These are phyloP conservation scores for Chaenocephalus aceratus DNA, from an alignment of 2,113 vertebrate genomes.

Conservation along the genomic window DNA sequence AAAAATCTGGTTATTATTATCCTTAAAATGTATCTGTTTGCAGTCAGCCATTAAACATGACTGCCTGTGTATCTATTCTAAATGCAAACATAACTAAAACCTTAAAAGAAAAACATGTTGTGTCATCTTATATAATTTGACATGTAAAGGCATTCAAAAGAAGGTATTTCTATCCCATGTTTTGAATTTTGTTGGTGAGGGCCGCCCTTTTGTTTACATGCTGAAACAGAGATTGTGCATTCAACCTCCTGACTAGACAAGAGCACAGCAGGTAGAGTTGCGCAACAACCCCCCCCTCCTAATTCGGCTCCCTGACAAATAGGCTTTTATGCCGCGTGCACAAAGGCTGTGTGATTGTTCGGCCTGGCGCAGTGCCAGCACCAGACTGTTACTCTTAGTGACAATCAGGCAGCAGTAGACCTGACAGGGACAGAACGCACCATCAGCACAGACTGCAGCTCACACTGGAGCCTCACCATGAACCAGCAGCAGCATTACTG, in stretches of 20 bases:
- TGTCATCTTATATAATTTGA: not conserved
- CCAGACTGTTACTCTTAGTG: slow-evolving; percentile 49
- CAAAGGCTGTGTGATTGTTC: slow-evolving; percentile 66
- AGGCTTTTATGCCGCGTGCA: slow-evolving; percentile 67
- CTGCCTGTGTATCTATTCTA: not conserved
- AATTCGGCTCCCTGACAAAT: slow-evolving; percentile 68
- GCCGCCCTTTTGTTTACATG: slow-evolving; percentile 10
- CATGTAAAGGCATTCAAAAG: not conserved
- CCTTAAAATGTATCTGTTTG: not conserved
- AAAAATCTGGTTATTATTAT: not conserved
- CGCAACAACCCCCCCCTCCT: slow-evolving; percentile 48
- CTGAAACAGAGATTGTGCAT: slow-evolving; percentile 21
- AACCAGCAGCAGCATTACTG: slow-evolving; percentile 20
- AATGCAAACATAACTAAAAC: not conserved
- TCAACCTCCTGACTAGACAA: slow-evolving; percentile 47
- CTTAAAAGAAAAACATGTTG: not conserved
- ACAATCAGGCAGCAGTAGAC: slow-evolving; percentile 43
- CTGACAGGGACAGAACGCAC: slow-evolving; percentile 44
- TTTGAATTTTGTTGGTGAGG: not conserved
- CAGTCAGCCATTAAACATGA: not conserved
- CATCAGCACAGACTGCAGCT: slow-evolving; percentile 28
- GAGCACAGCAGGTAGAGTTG: slow-evolving; percentile 69
- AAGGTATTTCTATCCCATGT: not conserved
- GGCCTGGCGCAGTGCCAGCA: slow-evolving; percentile 52
- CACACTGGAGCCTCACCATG: slow-evolving; percentile 14